Evolutionary conservation across 2,888 invertebrate genomes (phyloP).

Genomic region (Andrena fulva): DNA sequence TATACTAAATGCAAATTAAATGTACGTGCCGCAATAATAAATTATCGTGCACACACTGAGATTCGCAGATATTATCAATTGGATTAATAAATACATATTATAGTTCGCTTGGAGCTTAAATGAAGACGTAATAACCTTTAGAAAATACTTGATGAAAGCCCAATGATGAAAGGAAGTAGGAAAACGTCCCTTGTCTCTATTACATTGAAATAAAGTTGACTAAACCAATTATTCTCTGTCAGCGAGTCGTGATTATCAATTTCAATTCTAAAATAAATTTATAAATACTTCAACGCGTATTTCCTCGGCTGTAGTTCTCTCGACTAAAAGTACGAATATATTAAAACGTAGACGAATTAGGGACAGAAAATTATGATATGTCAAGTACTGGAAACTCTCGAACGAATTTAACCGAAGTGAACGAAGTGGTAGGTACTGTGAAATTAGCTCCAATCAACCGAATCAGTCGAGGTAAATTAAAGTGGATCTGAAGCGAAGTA

Average conservation of each 20-base stretch:
- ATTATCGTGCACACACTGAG: background rate
- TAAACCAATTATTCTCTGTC: constrained; percentile 4
- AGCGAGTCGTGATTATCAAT: background rate
- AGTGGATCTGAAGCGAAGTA: constrained; percentile 4
- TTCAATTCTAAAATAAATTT: background rate
- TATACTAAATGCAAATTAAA: background rate
- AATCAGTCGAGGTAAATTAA: constrained; percentile 8
- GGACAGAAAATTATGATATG: background rate
- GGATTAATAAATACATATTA: constrained; percentile 2
- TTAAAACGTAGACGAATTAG: background rate
- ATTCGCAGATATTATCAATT: background rate
- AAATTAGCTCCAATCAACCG: background rate
- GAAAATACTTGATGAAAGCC: constrained; percentile 23
- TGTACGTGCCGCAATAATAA: background rate
- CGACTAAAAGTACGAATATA: background rate
- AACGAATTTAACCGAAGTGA: background rate
- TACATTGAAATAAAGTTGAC: background rate
- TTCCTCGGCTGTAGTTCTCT: background rate
- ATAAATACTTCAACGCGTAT: too few relatives aligned
- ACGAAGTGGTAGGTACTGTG: too few relatives aligned
- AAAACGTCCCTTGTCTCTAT: background rate
- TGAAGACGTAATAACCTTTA: background rate
- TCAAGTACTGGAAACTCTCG: background rate
- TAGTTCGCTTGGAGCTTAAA: background rate
- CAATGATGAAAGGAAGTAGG: background rate